These are phyloP conservation scores for Caloenas nicobarica DNA, from an alignment of 2,113 vertebrate genomes.

Conservation along the genomic window DNA sequence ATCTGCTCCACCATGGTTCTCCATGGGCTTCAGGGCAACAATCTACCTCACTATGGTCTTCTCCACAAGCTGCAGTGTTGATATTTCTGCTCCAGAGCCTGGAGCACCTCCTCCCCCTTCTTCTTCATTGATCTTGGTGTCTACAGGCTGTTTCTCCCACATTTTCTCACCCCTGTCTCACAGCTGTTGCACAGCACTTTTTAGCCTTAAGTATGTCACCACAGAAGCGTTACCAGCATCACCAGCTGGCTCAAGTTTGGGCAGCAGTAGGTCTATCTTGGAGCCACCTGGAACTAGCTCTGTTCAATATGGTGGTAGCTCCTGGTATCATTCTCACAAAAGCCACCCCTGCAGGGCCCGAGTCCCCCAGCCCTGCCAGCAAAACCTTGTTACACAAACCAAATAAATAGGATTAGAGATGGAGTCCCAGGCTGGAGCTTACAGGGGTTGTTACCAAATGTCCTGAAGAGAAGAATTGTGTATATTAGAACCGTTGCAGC, in stretches of 20 bases:
- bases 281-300: too few relatives aligned
- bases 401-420: neutral
- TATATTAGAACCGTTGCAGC: neutral
- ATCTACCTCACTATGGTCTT: neutral
- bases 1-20: neutral
- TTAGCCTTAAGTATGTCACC: neutral
- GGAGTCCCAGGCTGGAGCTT: neutral
- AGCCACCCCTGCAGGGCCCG: neutral
- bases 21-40: neutral
- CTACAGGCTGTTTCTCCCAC: neutral
- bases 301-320: neutral
- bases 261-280: too few relatives aligned
- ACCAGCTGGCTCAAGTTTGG: neutral
- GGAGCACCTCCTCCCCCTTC: neutral
- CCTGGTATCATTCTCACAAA: neutral
- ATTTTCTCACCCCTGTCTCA: neutral
- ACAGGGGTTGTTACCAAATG: neutral
- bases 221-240: fast-evolving
- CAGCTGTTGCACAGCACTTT: neutral
- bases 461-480: neutral
- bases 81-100: fast-evolving
- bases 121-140: neutral
- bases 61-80: neutral
- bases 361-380: fast-evolving
- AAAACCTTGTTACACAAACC: neutral